phyloP scores from a whole-genome alignment of 2,888 invertebrate genomes.

The Lasioglossum vierecki region DNA sequence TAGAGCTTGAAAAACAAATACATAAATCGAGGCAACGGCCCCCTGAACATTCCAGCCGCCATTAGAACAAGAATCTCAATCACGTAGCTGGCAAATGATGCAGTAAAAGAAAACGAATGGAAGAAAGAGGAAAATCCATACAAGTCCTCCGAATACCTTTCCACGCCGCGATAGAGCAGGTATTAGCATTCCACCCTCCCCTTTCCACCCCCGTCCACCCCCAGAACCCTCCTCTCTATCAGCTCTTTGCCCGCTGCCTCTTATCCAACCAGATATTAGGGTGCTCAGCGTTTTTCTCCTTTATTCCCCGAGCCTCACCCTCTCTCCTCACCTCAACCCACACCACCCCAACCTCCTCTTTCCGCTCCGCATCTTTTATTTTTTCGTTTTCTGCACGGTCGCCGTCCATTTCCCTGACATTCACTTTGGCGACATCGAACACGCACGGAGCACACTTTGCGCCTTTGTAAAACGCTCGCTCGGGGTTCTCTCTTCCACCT shows the following conservation, averaged over 20 bases:
- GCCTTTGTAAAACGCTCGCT: slow-evolving; percentile 43
- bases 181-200: slow-evolving; percentile 47
- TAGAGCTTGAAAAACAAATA: no score
- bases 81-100: slow-evolving; percentile 22
- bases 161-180: slow-evolving; percentile 39
- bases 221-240: not conserved
- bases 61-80: not conserved
- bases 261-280: slow-evolving; percentile 52
- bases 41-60: not conserved
- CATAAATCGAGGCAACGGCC: not conserved
- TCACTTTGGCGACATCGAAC: slow-evolving; percentile 59
- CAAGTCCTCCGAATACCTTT: slow-evolving; percentile 55
- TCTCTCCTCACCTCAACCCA: slow-evolving; percentile 11
- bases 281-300: slow-evolving; percentile 40
- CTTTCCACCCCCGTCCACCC: not conserved
- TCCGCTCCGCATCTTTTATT: slow-evolving; percentile 43
- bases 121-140: slow-evolving; percentile 47
- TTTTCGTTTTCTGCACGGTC: slow-evolving; percentile 50
- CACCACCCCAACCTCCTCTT: not conserved
- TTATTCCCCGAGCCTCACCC: not conserved
- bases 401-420: slow-evolving; percentile 62
- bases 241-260: slow-evolving; percentile 35
- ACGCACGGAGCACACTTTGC: slow-evolving; percentile 50
- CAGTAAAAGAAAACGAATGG: slow-evolving; percentile 27
- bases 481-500: not conserved